Evolutionary conservation across 2,888 invertebrate species (phyloP).

Genomic region (Drosophila greeni): DNA sequence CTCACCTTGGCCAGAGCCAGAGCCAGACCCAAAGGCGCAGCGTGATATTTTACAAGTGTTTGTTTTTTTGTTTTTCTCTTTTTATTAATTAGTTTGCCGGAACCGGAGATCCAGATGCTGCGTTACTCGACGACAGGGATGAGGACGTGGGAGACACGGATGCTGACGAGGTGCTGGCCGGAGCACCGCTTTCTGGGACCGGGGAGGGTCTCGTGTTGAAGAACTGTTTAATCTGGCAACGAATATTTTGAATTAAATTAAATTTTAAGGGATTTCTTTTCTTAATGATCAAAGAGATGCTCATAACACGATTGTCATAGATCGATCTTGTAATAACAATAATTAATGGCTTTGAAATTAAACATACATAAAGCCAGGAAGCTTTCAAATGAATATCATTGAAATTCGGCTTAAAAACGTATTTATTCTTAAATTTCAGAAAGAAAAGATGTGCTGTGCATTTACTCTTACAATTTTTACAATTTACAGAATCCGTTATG

Average conservation of each 20-base stretch:
- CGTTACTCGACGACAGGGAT: constrained; percentile 77
- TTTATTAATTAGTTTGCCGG: constrained; percentile 77
- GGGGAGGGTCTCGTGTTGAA: constrained; percentile 74
- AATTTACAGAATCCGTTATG: too few species aligned
- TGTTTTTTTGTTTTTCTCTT: constrained; percentile 33
- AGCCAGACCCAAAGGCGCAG: constrained; percentile 52
- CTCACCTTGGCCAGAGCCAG: constrained; percentile 57
- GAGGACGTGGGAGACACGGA: constrained; percentile 75
- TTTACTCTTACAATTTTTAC: background rate
- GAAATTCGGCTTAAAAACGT: background rate
- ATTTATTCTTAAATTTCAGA: too few species aligned
- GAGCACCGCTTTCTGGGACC: constrained; percentile 57
- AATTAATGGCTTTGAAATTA: background rate
- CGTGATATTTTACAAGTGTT: constrained; percentile 64
- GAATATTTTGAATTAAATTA: background rate
- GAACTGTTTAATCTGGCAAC: constrained; percentile 76
- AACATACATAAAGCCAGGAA: background rate
- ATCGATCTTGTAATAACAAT: background rate
- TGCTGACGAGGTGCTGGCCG: constrained; percentile 70
- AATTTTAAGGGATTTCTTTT: background rate
- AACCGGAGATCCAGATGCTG: constrained; percentile 77
- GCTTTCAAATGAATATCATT: background rate
- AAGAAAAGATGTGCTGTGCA: background rate
- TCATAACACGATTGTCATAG: constrained; percentile 1
- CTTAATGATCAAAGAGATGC: background rate